These are phyloP conservation scores for Siniperca knerii DNA, from an alignment of 2,113 vertebrate species.

Conservation along the genomic window DNA sequence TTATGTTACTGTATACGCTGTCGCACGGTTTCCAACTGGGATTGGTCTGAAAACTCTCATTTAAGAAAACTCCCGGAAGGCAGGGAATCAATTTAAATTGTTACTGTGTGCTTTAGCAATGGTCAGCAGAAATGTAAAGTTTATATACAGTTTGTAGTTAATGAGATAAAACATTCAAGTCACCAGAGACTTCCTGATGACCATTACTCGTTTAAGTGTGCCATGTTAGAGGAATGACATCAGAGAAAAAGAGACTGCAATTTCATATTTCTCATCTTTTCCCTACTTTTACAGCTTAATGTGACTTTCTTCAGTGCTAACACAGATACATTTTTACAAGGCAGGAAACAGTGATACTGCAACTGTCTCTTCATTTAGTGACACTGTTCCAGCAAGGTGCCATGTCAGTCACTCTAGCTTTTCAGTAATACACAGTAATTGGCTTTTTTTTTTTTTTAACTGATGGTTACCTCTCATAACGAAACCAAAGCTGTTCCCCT, in stretches of 20 bases:
- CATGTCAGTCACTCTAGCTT: not conserved
- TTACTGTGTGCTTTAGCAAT: not conserved
- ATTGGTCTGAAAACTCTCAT: not conserved
- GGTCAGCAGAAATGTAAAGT: not conserved
- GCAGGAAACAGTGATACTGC: too few species aligned
- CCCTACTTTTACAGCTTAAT: not conserved
- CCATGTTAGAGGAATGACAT: too few species aligned
- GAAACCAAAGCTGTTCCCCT: constrained; percentile 97
- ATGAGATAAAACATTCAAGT: not conserved
- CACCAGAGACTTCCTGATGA: not conserved
- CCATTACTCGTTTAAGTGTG: too few species aligned
- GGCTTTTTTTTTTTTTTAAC: not conserved
- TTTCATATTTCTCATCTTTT: not conserved
- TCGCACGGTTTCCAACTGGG: not conserved
- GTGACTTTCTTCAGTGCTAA: not conserved
- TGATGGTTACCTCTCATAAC: constrained; percentile 91
- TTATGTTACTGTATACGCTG: not conserved
- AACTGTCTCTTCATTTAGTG: not conserved
- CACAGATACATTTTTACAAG: not conserved
- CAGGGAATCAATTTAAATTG: not conserved
- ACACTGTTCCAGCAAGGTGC: not conserved
- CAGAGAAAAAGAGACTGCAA: not conserved
- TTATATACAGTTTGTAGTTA: not conserved
- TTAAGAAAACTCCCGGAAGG: not conserved
- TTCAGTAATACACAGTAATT: not conserved